Evolutionary conservation across 2,113 vertebrate species (phyloP).

Genomic region (Uropsilus gracilis): DNA sequence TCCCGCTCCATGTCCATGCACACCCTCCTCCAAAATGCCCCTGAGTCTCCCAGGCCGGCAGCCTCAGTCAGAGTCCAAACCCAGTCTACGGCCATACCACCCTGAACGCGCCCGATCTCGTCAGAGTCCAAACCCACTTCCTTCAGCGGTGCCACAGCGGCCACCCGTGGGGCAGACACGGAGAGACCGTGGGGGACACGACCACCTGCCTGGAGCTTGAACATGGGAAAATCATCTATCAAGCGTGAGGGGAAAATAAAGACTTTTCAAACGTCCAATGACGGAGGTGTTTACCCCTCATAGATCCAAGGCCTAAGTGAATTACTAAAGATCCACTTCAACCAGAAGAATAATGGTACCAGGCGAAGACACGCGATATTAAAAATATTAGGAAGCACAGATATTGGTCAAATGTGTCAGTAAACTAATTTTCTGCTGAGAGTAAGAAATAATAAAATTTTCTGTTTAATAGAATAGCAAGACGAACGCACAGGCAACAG

Average conservation of each 20-base stretch:
- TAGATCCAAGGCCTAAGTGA: neutral
- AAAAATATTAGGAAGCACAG: neutral
- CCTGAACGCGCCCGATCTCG: too few species aligned
- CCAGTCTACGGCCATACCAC: too few species aligned
- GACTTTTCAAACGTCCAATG: neutral
- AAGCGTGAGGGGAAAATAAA: neutral
- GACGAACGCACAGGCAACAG: neutral
- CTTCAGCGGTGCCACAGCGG: too few species aligned
- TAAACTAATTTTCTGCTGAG: conserved; percentile 4
- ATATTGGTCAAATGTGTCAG: neutral
- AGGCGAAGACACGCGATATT: neutral
- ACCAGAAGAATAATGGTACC: neutral
- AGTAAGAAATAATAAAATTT: neutral
- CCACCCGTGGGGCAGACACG: neutral
- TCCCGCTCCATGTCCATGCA: too few species aligned
- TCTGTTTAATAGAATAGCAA: neutral
- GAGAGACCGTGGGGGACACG: neutral
- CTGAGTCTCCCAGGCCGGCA: too few species aligned
- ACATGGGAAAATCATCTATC: neutral
- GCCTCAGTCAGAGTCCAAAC: too few species aligned
- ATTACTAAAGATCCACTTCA: neutral
- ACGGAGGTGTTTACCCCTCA: neutral
- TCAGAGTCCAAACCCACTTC: too few species aligned
- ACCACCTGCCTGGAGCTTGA: neutral
- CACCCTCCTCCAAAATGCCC: too few species aligned